phyloP scores from a whole-genome alignment of 92 coral and sea anemone genomes.

The Epizoanthus rinbou region DNA sequence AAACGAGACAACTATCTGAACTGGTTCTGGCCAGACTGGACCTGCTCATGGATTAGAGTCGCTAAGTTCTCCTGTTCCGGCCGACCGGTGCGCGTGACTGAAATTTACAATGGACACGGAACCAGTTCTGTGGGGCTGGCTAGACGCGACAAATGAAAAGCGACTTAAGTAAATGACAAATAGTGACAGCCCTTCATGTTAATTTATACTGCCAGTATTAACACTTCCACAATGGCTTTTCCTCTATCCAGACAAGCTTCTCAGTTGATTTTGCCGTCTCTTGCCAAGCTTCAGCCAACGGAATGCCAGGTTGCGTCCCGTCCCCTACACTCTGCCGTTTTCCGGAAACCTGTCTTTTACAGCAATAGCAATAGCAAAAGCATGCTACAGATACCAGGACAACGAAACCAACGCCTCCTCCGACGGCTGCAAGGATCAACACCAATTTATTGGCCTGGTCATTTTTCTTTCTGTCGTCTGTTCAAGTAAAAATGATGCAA shows the following conservation, averaged over 20 bases:
- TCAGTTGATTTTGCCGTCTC: constrained; percentile 14
- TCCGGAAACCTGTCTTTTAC: not conserved
- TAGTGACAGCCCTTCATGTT: not conserved
- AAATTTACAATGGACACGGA: no score
- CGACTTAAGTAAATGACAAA: no score
- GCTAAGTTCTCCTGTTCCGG: no score
- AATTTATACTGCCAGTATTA: not conserved
- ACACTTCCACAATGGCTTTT: not conserved
- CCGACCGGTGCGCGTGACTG: no score
- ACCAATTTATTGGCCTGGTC: not conserved
- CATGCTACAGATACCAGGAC: not conserved
- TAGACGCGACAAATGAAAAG: no score
- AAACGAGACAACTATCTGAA: no score
- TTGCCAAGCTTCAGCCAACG: not conserved
- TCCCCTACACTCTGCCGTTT: not conserved
- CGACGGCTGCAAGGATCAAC: not conserved
- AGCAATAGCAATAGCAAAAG: not conserved
- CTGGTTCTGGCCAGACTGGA: no score
- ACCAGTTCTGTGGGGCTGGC: no score
- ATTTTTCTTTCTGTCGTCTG: not conserved
- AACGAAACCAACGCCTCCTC: not conserved
- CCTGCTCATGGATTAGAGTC: no score
- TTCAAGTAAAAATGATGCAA: not conserved
- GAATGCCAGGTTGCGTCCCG: not conserved
- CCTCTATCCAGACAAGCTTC: not conserved